Conservation (phyloP, 2,113 vertebrate species). For the Muntiacus muntjak region DNA sequence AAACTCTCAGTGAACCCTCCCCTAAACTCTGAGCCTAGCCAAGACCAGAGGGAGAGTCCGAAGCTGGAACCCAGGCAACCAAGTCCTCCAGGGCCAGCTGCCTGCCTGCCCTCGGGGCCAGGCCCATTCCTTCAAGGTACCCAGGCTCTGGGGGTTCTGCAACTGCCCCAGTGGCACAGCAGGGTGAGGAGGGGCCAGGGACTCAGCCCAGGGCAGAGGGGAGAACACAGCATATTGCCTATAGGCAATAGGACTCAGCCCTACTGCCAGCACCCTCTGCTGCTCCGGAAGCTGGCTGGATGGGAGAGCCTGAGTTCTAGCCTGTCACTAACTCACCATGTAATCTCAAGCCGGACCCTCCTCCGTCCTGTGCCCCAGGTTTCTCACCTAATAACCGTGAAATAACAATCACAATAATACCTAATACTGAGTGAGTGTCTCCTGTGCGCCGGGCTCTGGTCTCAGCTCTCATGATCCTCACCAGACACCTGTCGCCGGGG, state of each 20-base stretch:
- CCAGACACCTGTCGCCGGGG: not conserved
- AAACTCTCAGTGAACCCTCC: not conserved
- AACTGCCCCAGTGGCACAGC: not conserved
- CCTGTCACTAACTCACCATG: not conserved
- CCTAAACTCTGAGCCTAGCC: not conserved
- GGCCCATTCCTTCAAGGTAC: not conserved
- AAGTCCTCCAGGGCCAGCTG: not conserved
- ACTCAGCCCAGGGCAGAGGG: not conserved
- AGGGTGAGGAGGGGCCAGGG: not conserved
- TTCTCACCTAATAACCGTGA: rapidly evolving
- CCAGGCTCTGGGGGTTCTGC: not conserved
- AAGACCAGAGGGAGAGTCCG: not conserved
- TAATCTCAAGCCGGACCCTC: not conserved
- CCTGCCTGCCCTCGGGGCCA: not conserved
- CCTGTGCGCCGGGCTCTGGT: no score
- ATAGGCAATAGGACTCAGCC: no score
- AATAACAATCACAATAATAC: rapidly evolving
- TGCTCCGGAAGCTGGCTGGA: not conserved
- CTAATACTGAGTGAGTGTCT: not conserved
- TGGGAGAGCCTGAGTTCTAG: not conserved
- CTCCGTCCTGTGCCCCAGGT: not conserved
- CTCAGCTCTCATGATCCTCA: not conserved
- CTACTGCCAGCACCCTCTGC: not conserved
- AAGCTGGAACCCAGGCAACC: not conserved
- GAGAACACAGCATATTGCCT: no score